Evolutionary conservation across 2,113 vertebrate genomes (phyloP).

Genomic region (Gambusia holbrooki): DNA sequence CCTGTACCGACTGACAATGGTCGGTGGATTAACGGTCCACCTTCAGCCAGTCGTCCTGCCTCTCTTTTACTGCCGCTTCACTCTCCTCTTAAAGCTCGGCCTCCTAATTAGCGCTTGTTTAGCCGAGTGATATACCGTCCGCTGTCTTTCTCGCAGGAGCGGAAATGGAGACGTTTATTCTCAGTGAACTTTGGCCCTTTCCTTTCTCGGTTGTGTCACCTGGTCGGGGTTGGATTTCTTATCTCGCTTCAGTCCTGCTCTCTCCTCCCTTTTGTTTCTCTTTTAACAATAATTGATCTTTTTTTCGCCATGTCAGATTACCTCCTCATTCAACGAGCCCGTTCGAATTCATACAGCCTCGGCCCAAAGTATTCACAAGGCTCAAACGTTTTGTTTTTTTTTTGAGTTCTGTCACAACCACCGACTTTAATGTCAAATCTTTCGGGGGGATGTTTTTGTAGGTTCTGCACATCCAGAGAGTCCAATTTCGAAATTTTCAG

Average conservation of each 20-base stretch:
- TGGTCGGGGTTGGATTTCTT: slow-evolving; percentile 53
- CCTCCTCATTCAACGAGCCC: background rate
- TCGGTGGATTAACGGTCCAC: slow-evolving; percentile 78
- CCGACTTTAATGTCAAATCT: background rate
- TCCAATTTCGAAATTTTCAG: background rate
- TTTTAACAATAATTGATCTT: slow-evolving; percentile 29
- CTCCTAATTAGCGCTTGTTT: slow-evolving; percentile 80
- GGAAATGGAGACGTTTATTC: slow-evolving; percentile 75
- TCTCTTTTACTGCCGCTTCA: slow-evolving; percentile 31
- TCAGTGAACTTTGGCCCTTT: slow-evolving; percentile 43
- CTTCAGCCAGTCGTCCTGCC: slow-evolving; percentile 60
- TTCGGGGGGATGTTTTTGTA: background rate
- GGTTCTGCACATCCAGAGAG: background rate
- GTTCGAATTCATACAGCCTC: background rate
- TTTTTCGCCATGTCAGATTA: slow-evolving; percentile 29
- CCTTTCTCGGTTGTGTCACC: slow-evolving; percentile 21
- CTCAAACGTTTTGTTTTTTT: background rate
- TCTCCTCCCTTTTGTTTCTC: slow-evolving; percentile 28
- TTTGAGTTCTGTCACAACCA: background rate
- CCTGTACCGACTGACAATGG: slow-evolving; percentile 79
- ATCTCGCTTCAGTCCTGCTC: slow-evolving; percentile 39
- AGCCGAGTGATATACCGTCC: slow-evolving; percentile 74
- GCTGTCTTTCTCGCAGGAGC: slow-evolving; percentile 77
- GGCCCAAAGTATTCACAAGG: background rate
- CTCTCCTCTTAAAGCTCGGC: slow-evolving; percentile 65